Evolutionary conservation across 2,113 vertebrate species (phyloP).

Genomic region (Vulpes lagopus): DNA sequence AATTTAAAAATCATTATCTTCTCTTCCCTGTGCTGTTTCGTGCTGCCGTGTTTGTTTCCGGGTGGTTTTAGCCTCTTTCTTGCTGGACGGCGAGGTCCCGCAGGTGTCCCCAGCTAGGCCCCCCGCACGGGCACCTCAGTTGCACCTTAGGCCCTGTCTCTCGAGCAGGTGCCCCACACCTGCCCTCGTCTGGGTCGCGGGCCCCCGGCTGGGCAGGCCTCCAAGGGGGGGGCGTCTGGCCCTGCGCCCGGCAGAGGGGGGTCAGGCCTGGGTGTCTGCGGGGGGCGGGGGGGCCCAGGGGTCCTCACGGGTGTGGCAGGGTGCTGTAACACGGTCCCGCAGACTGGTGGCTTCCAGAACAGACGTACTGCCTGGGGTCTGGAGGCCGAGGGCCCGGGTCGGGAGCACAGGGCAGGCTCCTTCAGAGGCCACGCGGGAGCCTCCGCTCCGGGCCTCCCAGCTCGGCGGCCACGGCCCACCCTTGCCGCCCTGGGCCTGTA

Average conservation of each 20-base stretch:
- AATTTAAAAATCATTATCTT: background rate
- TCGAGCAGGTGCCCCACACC: too few relatives aligned
- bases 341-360: too few relatives aligned
- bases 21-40: background rate
- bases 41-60: background rate
- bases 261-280: background rate
- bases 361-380: background rate
- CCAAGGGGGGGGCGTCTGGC: background rate
- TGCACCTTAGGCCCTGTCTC: background rate
- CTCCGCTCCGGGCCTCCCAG: background rate
- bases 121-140: fast-evolving
- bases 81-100: background rate
- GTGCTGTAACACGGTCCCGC: background rate
- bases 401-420: background rate
- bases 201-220: background rate
- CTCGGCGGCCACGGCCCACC: background rate
- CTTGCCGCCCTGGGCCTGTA: too few relatives aligned
- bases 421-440: background rate
- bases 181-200: background rate
- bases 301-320: background rate
- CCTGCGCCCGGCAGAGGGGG: background rate
- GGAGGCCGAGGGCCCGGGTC: background rate
- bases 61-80: background rate
- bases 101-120: background rate
- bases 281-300: background rate